Conservation (phyloP, 2,888 invertebrate species). For the Plutella xylostella region DNA sequence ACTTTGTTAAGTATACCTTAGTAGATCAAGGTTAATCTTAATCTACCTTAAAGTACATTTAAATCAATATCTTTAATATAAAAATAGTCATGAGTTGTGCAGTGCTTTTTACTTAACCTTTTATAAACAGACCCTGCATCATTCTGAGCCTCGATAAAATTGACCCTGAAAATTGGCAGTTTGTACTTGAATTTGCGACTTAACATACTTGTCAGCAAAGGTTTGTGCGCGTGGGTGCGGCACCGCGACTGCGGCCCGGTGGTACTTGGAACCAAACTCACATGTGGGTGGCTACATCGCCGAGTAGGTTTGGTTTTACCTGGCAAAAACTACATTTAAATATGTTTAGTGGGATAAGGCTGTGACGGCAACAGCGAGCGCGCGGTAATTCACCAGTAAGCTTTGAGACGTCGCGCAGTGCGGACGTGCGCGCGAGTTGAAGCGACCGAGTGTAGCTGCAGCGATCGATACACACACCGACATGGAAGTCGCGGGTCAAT, state of each 20-base stretch:
- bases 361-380: not conserved
- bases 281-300: constrained; percentile 58
- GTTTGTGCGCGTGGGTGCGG: constrained; percentile 38
- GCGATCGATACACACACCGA: constrained; percentile 38
- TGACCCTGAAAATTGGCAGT: no score
- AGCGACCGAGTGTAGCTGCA: constrained; percentile 58
- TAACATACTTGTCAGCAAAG: not conserved
- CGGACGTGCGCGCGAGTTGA: constrained; percentile 35
- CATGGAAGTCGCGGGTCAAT: constrained; percentile 65
- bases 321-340: not conserved
- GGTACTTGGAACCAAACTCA: constrained; percentile 30
- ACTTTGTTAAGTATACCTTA: no score
- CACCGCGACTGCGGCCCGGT: constrained; percentile 37
- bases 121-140: no score
- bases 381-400: constrained; percentile 35
- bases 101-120: no score
- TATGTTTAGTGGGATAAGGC: not conserved
- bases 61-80: no score
- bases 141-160: no score
- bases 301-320: constrained; percentile 34
- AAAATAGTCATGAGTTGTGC: no score
- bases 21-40: no score
- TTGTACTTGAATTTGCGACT: no score
- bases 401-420: constrained; percentile 40
- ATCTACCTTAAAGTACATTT: no score